phyloP scores from a whole-genome alignment of 1,140 invertebrate species.

The Heliconius congener region DNA sequence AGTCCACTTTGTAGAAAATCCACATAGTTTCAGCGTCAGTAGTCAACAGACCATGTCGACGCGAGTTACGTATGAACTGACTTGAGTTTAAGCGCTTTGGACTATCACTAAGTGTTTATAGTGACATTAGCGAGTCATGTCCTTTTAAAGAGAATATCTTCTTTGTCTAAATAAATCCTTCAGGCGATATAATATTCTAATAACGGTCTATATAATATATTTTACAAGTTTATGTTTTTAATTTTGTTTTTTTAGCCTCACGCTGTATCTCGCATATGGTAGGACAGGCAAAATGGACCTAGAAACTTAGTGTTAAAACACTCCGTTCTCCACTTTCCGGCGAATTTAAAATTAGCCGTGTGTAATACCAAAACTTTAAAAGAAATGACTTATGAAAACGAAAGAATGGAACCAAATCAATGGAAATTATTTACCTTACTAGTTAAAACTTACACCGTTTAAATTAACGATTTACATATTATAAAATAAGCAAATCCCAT shows the following conservation, averaged over 20 bases:
- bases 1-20: conserved; percentile 16
- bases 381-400: no score
- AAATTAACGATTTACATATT: not conserved
- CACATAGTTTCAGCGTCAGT: conserved; percentile 13
- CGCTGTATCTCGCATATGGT: no score
- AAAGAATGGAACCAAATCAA: not conserved
- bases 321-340: no score
- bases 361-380: no score
- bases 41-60: conserved; percentile 17
- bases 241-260: no score
- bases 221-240: no score
- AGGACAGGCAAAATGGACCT: no score
- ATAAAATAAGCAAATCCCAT: conserved; percentile 8
- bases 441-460: not conserved
- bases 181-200: not conserved
- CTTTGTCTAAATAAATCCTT: not conserved
- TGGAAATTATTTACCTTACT: not conserved
- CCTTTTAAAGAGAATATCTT: not conserved
- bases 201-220: no score
- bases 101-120: conserved; percentile 7
- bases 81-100: not conserved
- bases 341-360: no score
- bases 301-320: no score
- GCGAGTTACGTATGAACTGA: not conserved
- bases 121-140: not conserved